These are phyloP conservation scores for Motacilla alba DNA, from an alignment of 2,113 vertebrate species.

Conservation along the genomic window DNA sequence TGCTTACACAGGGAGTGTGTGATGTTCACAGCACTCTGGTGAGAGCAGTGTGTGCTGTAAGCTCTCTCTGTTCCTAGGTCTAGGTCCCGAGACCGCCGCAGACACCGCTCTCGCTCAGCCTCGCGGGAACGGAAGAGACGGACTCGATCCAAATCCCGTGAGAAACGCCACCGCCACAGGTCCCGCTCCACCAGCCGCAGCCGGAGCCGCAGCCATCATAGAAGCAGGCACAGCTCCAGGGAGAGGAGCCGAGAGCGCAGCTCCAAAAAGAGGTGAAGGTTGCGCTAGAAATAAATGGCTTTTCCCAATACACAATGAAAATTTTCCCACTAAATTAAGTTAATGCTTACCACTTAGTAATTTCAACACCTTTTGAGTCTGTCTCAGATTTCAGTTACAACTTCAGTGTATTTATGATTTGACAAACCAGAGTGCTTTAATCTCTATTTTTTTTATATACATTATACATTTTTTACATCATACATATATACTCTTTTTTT, in stretches of 20 bases:
- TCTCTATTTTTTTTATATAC: neutral
- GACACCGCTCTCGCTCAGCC: slow-evolving; percentile 78
- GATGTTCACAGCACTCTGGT: neutral
- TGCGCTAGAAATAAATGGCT: neutral
- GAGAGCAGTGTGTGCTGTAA: neutral
- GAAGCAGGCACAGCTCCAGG: slow-evolving; percentile 79
- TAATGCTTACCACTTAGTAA: neutral
- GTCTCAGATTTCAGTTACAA: neutral
- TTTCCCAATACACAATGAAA: neutral
- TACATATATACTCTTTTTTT: no score
- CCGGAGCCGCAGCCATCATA: slow-evolving; percentile 79
- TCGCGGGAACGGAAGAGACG: slow-evolving; percentile 80
- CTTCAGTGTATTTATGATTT: neutral
- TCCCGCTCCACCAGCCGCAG: slow-evolving; percentile 78
- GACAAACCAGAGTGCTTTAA: neutral
- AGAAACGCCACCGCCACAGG: slow-evolving; percentile 77
- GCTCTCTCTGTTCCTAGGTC: slow-evolving; percentile 61
- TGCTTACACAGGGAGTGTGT: neutral
- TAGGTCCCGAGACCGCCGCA: slow-evolving; percentile 77
- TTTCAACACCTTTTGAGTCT: neutral
- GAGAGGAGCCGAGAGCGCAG: slow-evolving; percentile 79
- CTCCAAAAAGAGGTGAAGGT: slow-evolving; percentile 75
- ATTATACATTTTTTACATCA: no score
- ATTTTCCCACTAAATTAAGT: neutral
- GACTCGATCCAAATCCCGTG: slow-evolving; percentile 80